Percentiles rank a stretch among this genome's conserved stretches.
Conservation (phyloP, 2,797 vertebrate genomes). For the Sorex maritimensis region DNA sequence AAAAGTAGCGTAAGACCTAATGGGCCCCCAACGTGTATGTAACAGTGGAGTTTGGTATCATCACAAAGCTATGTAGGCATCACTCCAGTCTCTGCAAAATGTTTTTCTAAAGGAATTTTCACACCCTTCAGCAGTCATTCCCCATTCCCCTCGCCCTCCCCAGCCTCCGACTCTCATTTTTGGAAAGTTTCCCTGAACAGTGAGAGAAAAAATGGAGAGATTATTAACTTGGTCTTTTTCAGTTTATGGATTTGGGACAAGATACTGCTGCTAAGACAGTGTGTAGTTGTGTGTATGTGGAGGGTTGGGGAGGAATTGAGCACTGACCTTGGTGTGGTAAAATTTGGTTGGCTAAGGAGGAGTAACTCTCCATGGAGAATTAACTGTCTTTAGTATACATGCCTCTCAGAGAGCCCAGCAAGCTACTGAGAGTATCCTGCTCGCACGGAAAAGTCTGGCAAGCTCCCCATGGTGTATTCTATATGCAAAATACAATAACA, state of each 20-base stretch:
- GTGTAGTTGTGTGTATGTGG: too few relatives aligned
- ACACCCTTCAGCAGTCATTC: background rate
- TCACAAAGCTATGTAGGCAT: background rate
- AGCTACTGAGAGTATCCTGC: too few relatives aligned
- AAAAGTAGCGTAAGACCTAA: constrained; percentile 15
- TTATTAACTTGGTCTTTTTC: background rate
- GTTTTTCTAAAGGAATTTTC: background rate
- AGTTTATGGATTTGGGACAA: constrained; percentile 28
- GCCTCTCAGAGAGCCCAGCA: too few relatives aligned
- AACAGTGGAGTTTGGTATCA: constrained; percentile 27
- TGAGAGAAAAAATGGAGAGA: constrained; percentile 21
- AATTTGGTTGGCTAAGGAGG: background rate
- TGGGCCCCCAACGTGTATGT: background rate
- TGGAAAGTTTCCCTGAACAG: constrained; percentile 1
- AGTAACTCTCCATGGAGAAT: background rate
- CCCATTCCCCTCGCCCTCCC: background rate
- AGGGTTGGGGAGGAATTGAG: background rate
- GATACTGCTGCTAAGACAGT: background rate
- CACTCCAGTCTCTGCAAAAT: background rate
- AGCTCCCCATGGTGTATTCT: too few relatives aligned
- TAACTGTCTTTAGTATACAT: background rate
- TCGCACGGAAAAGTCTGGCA: too few relatives aligned
- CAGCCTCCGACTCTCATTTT: background rate
- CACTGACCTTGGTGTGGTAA: background rate
- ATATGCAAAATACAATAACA: too few relatives aligned